Conservation (phyloP, 2,888 invertebrate genomes). For the Incurvaria masculella region DNA sequence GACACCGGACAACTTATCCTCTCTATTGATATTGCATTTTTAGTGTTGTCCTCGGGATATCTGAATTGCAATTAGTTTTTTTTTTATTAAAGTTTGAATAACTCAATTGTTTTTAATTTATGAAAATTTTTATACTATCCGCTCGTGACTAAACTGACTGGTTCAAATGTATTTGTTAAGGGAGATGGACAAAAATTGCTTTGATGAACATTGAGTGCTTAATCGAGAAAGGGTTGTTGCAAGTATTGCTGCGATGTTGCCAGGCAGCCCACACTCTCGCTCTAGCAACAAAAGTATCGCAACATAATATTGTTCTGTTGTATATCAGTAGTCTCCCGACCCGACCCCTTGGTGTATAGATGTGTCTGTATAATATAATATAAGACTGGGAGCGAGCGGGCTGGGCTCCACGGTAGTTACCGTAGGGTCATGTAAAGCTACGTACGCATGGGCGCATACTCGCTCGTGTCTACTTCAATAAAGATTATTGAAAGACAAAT, state of each 20-base stretch:
- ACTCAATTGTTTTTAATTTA: slow-evolving; percentile 21
- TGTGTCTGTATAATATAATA: neutral
- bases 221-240: too few species aligned
- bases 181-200: too few species aligned
- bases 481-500: neutral
- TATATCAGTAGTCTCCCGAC: neutral
- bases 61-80: neutral
- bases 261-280: too few species aligned
- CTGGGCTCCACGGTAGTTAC: too few species aligned
- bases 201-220: too few species aligned
- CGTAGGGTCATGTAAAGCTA: too few species aligned
- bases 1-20: neutral
- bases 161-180: too few species aligned
- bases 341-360: neutral
- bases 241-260: too few species aligned
- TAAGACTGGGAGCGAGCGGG: neutral
- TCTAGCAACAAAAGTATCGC: too few species aligned
- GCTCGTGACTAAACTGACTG: slow-evolving; percentile 33
- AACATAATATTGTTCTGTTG: too few species aligned
- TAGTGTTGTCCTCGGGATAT: neutral
- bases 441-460: neutral
- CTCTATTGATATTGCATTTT: neutral
- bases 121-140: slow-evolving; percentile 44
- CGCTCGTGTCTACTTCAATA: neutral
- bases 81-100: neutral